Conservation (phyloP, 2,113 vertebrate species). For the Carassius carassius region DNA sequence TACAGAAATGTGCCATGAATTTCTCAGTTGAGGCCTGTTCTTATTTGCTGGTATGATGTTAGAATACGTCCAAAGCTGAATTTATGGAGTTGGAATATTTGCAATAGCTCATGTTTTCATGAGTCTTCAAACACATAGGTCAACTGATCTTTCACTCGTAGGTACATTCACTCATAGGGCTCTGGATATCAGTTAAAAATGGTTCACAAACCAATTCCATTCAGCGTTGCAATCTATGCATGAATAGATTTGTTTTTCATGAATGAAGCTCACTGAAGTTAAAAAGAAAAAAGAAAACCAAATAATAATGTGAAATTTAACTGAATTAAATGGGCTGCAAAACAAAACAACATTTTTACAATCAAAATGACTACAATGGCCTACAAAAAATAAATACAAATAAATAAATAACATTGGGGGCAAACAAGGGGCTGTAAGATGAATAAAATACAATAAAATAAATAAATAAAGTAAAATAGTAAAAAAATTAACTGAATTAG, state of each 20-base stretch:
- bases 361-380: no score
- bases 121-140: constrained; percentile 23
- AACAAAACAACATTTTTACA: no score
- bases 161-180: background rate
- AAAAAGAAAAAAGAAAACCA: no score
- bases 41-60: constrained; percentile 24
- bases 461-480: no score
- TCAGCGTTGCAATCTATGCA: background rate
- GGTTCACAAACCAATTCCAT: background rate
- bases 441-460: no score
- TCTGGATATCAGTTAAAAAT: background rate
- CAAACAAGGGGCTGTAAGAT: no score
- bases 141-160: background rate
- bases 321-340: no score
- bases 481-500: background rate
- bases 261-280: background rate
- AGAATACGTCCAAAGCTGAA: constrained; percentile 2
- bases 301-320: no score
- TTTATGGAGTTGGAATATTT: constrained; percentile 29
- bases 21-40: constrained; percentile 32
- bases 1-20: constrained; percentile 39
- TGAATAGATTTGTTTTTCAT: background rate
- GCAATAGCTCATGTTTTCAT: constrained; percentile 19
- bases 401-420: no score
- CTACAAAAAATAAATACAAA: no score